Conservation (phyloP, 2,888 invertebrate species). For the Fragum whitleyi region DNA sequence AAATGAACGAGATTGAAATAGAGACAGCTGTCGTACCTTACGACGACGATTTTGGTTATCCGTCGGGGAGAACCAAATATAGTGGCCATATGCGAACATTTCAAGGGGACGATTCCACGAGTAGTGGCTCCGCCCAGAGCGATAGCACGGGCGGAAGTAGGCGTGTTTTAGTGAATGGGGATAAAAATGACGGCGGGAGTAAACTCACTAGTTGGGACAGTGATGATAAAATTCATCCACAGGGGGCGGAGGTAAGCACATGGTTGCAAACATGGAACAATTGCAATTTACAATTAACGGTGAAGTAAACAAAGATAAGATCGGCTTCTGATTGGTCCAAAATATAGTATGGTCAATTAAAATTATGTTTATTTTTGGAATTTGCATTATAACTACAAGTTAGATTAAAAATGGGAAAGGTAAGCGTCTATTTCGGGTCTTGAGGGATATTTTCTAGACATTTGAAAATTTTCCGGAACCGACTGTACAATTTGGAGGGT, state of each 20-base stretch:
- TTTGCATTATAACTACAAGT: too few relatives aligned
- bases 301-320: too few relatives aligned
- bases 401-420: too few relatives aligned
- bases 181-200: slow-evolving; percentile 53
- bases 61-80: slow-evolving; percentile 42
- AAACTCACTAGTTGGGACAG: slow-evolving; percentile 69
- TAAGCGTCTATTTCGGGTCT: too few relatives aligned
- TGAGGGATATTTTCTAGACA: too few relatives aligned
- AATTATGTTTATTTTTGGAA: too few relatives aligned
- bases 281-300: too few relatives aligned
- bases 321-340: too few relatives aligned
- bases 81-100: slow-evolving; percentile 65
- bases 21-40: slow-evolving; percentile 75
- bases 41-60: slow-evolving; percentile 59
- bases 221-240: slow-evolving; percentile 66
- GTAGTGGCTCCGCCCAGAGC: slow-evolving; percentile 71
- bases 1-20: slow-evolving; percentile 70
- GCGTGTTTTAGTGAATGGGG: slow-evolving; percentile 65
- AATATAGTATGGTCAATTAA: too few relatives aligned
- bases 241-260: slow-evolving; percentile 61
- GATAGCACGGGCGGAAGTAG: slow-evolving; percentile 72
- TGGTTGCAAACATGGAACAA: neutral
- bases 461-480: too few relatives aligned
- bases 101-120: slow-evolving; percentile 66
- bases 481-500: too few relatives aligned